Conservation (phyloP, 2,797 vertebrate genomes). For the Synaphobranchus kaupii region DNA sequence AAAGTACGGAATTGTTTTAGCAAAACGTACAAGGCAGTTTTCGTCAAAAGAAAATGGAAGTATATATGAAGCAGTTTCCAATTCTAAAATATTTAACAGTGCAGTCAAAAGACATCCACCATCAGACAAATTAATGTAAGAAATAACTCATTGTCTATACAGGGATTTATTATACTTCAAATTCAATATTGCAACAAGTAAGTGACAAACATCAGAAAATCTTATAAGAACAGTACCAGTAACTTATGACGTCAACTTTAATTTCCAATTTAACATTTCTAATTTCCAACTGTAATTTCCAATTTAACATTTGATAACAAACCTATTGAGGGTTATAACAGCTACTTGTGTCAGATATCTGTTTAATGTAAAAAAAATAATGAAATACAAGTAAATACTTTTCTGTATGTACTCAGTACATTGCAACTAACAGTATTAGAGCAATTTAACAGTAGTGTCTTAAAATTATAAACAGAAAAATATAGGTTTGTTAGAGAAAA, state of each 20-base stretch:
- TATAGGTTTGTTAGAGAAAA: not conserved
- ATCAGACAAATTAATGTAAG: not conserved
- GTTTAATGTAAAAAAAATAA: not conserved
- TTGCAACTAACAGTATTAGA: not conserved
- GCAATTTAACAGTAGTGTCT: not conserved
- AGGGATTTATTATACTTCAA: not conserved
- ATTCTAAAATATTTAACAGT: not conserved
- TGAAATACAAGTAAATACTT: not conserved
- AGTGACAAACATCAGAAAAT: not conserved
- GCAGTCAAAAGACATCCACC: slow-evolving; percentile 2
- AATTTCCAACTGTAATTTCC: not conserved
- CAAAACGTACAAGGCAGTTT: not conserved
- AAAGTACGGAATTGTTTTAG: not conserved
- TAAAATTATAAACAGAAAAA: not conserved
- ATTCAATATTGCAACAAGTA: slow-evolving; percentile 2
- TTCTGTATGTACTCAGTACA: too few species aligned
- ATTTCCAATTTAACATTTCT: not conserved
- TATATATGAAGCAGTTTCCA: not conserved
- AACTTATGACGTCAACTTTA: not conserved
- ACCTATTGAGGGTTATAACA: not conserved
- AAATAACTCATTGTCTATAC: not conserved
- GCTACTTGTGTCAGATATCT: not conserved
- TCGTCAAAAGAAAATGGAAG: not conserved
- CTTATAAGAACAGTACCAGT: not conserved
- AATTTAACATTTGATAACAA: not conserved